phyloP scores from a whole-genome alignment of 2,113 vertebrate species.

The Notarius lentiginosus region DNA sequence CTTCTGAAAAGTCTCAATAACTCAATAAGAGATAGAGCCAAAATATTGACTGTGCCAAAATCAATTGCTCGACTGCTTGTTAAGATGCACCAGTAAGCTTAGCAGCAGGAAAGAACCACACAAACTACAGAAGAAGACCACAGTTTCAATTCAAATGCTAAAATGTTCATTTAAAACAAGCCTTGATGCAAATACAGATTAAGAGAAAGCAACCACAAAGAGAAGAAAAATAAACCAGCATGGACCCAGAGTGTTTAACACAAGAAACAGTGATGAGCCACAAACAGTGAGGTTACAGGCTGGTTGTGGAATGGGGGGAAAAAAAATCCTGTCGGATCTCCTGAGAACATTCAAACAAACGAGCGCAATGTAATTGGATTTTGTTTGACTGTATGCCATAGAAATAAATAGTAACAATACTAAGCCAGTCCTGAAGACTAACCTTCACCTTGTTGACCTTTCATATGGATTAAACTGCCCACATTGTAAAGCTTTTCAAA shows the following conservation, averaged over 20 bases:
- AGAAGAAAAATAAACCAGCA: neutral
- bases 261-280: neutral
- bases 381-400: neutral
- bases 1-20: neutral
- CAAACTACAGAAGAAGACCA: neutral
- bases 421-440: neutral
- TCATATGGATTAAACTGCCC: neutral
- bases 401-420: neutral
- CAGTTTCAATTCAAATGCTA: neutral
- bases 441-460: neutral
- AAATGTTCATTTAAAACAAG: neutral
- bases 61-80: neutral
- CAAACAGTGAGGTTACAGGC: neutral
- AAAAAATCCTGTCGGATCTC: neutral
- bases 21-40: neutral
- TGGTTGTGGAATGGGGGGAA: neutral
- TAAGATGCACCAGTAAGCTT: neutral
- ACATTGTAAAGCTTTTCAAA: neutral
- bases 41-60: conserved; percentile 4
- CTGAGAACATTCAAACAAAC: neutral
- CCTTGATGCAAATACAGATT: neutral
- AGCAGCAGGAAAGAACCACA: neutral
- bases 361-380: neutral
- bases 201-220: neutral
- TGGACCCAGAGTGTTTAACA: neutral